Evolutionary conservation across 1,140 invertebrate genomes (phyloP).

Genomic region (Frieseomelitta varia): DNA sequence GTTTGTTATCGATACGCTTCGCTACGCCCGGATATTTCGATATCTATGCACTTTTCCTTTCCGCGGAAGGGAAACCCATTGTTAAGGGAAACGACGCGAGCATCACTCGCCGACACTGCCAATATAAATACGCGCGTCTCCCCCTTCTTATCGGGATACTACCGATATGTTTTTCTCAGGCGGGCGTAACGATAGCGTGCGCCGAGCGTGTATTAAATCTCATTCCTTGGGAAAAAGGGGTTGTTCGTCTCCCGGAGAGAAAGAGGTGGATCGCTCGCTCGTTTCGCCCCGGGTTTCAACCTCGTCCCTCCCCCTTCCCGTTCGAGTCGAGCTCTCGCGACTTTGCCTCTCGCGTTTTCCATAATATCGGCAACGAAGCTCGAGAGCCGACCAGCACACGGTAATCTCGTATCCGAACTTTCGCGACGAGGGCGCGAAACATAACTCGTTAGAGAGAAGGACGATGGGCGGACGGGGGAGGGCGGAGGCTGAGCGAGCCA

Average conservation of each 20-base stretch:
- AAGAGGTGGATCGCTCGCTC: neutral
- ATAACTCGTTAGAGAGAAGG: slow-evolving; percentile 65
- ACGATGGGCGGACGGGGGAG: neutral
- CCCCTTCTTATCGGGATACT: neutral
- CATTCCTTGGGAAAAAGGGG: neutral
- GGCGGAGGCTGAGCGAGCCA: neutral
- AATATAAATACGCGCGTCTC: slow-evolving; percentile 14
- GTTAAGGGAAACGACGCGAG: slow-evolving; percentile 11
- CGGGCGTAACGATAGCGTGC: slow-evolving; percentile 16
- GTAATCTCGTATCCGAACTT: slow-evolving; percentile 67
- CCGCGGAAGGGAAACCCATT: neutral
- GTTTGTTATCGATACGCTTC: slow-evolving; percentile 33
- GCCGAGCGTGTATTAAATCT: slow-evolving; percentile 32
- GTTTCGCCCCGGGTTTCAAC: slow-evolving; percentile 19
- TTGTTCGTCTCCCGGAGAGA: neutral
- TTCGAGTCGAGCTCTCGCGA: neutral
- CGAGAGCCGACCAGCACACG: slow-evolving; percentile 49
- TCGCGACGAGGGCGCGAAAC: slow-evolving; percentile 62
- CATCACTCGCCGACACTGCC: neutral
- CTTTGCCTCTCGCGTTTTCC: slow-evolving; percentile 48
- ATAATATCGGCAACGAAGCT: slow-evolving; percentile 53
- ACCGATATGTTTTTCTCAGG: neutral
- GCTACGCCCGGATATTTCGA: slow-evolving; percentile 11
- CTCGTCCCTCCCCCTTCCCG: neutral
- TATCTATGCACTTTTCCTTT: slow-evolving; percentile 6